phyloP scores from a whole-genome alignment of 2,113 vertebrate genomes.

The Acrocephalus arundinaceus region DNA sequence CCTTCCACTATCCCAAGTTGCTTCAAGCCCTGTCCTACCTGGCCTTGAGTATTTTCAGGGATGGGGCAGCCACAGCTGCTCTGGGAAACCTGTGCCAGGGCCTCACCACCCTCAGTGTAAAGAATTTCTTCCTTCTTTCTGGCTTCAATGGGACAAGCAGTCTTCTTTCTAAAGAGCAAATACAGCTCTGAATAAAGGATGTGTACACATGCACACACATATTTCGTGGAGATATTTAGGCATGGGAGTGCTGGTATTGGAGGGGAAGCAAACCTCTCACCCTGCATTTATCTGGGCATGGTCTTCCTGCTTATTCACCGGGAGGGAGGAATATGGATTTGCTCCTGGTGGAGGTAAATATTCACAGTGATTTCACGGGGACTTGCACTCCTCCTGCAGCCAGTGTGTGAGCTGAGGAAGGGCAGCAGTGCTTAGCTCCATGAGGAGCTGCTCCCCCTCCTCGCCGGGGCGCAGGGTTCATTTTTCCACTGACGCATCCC shows the following conservation, averaged over 20 bases:
- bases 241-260: neutral
- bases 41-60: neutral
- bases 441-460: neutral
- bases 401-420: neutral
- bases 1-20: neutral
- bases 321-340: neutral
- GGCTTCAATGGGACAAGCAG: neutral
- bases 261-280: neutral
- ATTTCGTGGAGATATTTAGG: neutral
- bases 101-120: neutral
- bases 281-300: neutral
- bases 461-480: neutral
- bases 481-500: conserved; percentile 46
- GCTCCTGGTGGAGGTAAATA: neutral
- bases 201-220: neutral
- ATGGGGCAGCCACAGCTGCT: neutral
- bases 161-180: neutral
- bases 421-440: neutral
- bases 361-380: neutral
- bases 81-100: neutral
- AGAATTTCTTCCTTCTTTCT: neutral
- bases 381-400: neutral
- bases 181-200: neutral
- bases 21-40: neutral
- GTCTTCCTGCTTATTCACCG: neutral